phyloP scores from a whole-genome alignment of 1,140 invertebrate genomes.

The Dreissena polymorpha region DNA sequence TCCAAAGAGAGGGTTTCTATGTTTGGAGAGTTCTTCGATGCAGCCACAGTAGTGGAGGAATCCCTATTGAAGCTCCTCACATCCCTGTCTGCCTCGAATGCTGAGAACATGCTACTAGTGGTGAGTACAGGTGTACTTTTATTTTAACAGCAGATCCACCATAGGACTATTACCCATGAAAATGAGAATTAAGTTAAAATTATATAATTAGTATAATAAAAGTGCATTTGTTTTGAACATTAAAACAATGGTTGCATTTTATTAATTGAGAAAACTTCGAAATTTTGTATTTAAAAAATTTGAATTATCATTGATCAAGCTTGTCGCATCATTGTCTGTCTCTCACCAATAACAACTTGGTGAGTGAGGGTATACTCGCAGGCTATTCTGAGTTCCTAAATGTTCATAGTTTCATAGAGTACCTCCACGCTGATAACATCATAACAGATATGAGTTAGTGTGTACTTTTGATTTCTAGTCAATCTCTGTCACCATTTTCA shows the following conservation, averaged over 20 bases:
- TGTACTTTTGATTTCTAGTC: too few relatives aligned
- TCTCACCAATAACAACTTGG: too few relatives aligned
- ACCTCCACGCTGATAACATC: too few relatives aligned
- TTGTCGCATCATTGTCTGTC: too few relatives aligned
- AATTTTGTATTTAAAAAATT: neutral
- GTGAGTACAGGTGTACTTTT: neutral
- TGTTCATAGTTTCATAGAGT: too few relatives aligned
- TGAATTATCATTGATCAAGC: neutral
- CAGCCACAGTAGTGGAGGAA: slow-evolving; percentile 29
- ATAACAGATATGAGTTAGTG: too few relatives aligned
- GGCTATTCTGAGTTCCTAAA: too few relatives aligned
- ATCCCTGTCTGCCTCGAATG: neutral
- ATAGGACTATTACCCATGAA: neutral
- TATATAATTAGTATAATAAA: too few relatives aligned
- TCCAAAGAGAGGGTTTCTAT: neutral
- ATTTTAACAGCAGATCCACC: neutral
- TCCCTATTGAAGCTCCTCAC: slow-evolving; percentile 12
- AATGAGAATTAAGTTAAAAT: neutral
- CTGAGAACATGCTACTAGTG: slow-evolving; percentile 12
- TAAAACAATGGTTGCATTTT: too few relatives aligned
- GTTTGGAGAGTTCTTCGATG: slow-evolving; percentile 26
- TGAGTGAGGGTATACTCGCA: too few relatives aligned
- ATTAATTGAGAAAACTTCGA: neutral
- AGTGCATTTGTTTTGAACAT: too few relatives aligned
- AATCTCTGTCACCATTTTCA: too few relatives aligned